Base-by-base conservation (phyloP, 2,113 vertebrate genomes). In the Orthonyx spaldingii region DNA sequence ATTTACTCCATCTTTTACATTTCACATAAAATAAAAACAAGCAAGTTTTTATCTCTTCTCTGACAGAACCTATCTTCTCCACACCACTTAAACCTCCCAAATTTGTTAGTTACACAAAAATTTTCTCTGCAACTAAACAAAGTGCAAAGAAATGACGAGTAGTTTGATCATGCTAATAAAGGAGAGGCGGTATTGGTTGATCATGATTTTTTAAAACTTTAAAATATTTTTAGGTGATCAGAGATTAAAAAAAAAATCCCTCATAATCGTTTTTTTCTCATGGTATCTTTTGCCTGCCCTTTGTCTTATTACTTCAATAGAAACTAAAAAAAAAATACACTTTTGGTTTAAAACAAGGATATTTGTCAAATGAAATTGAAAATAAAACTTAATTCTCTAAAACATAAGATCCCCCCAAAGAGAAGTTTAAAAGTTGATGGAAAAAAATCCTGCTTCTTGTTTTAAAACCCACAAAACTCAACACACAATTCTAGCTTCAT, bases 371-470 rank as follows among this genome's bases (percentile, higher is more conserved):
- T 28, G 7, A 77, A 91, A 87, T 26, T 9, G 59, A 24, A 60
- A 63, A 26, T 32, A 75, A 42, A 41, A 50, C 16, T n/a, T 33
- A 8, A 6, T 39, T 76, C 10, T 66, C 18, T 55, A n/a, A 88
- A 89, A 50, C 10, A 47, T 16, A 50, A 91, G 72, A 59, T 41
- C 4, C 5, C 14, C 6, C 13, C 3, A 26, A 24, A 21, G 19
- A 21, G 30, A 52, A 52, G 32, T 44, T 37, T 37, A 13, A 35
- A 69, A 52, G 4, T 9, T 2, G 1, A 49, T n/a, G 27, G 20
- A 7, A 77, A 42, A 18, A 79, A 26, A 1, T 0, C 1, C 3
- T 1, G 0, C 11, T 50, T n/a, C 50, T 16, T 42, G n/a, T 13
- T 10, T 41, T 37, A 75, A 64, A 81, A 64, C 41, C 13, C 4